These are phyloP conservation scores for Micromussa lordhowensis DNA, from an alignment of 92 coral and sea anemone species.

Conservation along the genomic window DNA sequence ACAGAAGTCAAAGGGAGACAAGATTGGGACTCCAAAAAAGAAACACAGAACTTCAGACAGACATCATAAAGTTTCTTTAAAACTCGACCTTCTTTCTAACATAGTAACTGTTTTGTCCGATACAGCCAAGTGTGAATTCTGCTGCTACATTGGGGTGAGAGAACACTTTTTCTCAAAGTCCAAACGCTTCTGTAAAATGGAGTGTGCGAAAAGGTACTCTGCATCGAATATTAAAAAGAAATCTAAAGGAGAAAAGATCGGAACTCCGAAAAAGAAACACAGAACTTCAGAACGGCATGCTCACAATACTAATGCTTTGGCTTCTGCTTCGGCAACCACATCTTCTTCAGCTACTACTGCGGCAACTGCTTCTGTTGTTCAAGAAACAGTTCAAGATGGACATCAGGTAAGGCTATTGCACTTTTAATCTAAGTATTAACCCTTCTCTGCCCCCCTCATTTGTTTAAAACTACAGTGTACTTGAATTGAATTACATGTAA, in stretches of 20 bases:
- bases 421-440: background rate
- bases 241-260: slow-evolving; percentile 89
- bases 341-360: slow-evolving; percentile 32
- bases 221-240: slow-evolving; percentile 99
- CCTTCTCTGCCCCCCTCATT: background rate
- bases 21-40: slow-evolving; percentile 90
- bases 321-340: slow-evolving; percentile 53
- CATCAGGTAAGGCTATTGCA: background rate
- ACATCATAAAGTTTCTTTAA: slow-evolving; percentile 56
- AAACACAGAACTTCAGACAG: slow-evolving; percentile 78
- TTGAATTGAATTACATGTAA: too few relatives aligned
- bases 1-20: slow-evolving; percentile 95
- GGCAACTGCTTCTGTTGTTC: slow-evolving; percentile 18
- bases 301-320: slow-evolving; percentile 28
- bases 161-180: slow-evolving; percentile 97
- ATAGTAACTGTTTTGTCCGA: slow-evolving; percentile 57
- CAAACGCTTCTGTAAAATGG: slow-evolving; percentile 98
- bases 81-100: slow-evolving; percentile 58
- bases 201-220: slow-evolving; percentile 99
- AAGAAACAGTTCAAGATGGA: slow-evolving; percentile 20
- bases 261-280: slow-evolving; percentile 93
- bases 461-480: too few relatives aligned
- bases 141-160: slow-evolving; percentile 91
- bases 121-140: slow-evolving; percentile 97
- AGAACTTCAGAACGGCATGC: slow-evolving; percentile 67